phyloP scores from a whole-genome alignment of 2,797 vertebrate species.

The Falco concolor region DNA sequence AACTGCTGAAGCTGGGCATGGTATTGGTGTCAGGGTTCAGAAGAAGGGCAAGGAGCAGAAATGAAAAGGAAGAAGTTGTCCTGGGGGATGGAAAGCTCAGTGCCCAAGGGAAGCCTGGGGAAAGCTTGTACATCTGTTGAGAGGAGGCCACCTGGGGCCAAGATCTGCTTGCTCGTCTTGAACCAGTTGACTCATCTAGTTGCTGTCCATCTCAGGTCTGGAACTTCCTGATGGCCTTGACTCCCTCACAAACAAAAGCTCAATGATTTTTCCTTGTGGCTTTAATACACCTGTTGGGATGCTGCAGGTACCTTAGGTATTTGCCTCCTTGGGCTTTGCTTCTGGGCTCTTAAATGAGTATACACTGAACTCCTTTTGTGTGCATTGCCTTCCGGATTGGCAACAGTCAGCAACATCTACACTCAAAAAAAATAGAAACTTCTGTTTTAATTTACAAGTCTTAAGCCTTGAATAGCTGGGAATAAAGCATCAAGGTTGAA shows the following conservation, averaged over 20 bases:
- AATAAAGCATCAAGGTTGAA: slow-evolving; percentile 42
- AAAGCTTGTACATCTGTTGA: neutral
- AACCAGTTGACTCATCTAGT: neutral
- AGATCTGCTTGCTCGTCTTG: neutral
- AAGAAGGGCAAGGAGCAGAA: neutral
- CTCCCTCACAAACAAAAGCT: neutral
- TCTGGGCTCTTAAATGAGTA: neutral
- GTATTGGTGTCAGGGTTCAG: neutral
- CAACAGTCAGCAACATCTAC: neutral
- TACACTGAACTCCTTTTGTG: neutral
- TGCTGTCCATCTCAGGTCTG: neutral
- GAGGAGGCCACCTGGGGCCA: neutral
- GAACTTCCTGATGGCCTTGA: neutral
- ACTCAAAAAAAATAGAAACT: neutral
- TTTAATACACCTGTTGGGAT: neutral
- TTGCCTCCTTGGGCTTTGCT: neutral
- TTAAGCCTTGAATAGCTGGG: slow-evolving; percentile 15
- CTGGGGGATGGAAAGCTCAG: neutral
- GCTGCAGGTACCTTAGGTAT: neutral
- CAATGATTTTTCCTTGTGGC: neutral
- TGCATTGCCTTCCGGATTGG: neutral
- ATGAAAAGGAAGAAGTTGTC: neutral
- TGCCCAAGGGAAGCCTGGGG: neutral
- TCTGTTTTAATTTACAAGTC: neutral
- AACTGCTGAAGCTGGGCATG: neutral